phyloP scores from a whole-genome alignment of 2,888 invertebrate species.

The Cheilosia pagana region DNA sequence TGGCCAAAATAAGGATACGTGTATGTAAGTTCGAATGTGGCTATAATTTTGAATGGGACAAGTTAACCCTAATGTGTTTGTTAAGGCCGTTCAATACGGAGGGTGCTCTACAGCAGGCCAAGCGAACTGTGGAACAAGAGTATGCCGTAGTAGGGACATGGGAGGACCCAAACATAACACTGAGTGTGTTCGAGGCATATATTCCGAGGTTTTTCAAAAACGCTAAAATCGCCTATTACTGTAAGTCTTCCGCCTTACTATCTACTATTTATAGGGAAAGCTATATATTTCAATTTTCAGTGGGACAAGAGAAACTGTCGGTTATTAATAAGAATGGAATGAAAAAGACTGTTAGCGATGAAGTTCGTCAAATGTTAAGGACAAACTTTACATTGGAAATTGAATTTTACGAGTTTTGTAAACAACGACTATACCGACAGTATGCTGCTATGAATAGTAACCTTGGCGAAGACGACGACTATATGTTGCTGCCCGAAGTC shows the following conservation, averaged over 20 bases:
- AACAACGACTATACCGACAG: constrained; percentile 92
- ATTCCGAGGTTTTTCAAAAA: constrained; percentile 92
- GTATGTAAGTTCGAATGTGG: constrained; percentile 87
- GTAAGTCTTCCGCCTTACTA: constrained; percentile 84
- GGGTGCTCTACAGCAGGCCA: constrained; percentile 92
- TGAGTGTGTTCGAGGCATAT: constrained; percentile 92
- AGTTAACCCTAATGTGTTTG: constrained; percentile 2
- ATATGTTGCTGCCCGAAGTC: constrained; percentile 79
- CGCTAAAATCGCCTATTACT: constrained; percentile 90
- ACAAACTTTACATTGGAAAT: constrained; percentile 94
- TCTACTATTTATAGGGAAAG: neutral
- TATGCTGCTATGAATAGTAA: constrained; percentile 86
- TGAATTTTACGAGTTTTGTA: constrained; percentile 95
- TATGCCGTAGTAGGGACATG: constrained; percentile 95
- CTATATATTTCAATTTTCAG: constrained; percentile 76
- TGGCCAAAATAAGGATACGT: constrained; percentile 90
- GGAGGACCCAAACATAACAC: constrained; percentile 93
- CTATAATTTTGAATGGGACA: neutral
- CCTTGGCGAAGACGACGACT: constrained; percentile 78
- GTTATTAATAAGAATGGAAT: constrained; percentile 90
- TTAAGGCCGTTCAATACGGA: constrained; percentile 92
- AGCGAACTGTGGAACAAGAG: constrained; percentile 92
- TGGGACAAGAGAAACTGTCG: constrained; percentile 81
- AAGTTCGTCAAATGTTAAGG: constrained; percentile 91
- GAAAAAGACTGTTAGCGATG: constrained; percentile 85